Conservation (phyloP, 2,113 vertebrate species). For the Bambusicola thoracicus region DNA sequence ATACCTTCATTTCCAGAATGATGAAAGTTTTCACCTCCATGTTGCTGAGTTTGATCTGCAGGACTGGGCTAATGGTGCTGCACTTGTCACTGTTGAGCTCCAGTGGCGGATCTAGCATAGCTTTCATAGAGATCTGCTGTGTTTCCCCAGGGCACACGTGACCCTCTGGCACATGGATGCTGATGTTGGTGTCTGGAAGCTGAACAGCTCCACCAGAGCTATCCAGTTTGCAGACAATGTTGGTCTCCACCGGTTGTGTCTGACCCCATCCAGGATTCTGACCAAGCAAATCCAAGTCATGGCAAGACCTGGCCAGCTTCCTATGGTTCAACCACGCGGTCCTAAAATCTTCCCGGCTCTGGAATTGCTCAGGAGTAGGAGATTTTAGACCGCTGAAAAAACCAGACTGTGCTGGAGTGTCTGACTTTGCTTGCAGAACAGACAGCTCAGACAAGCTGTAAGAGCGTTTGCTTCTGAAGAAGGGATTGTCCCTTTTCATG, state of each 20-base stretch:
- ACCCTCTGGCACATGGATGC: constrained; percentile 89
- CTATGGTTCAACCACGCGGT: constrained; percentile 94
- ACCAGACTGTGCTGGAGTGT: constrained; percentile 42
- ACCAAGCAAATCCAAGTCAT: constrained; percentile 91
- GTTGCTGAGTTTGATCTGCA: constrained; percentile 94
- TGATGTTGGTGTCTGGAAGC: constrained; percentile 92
- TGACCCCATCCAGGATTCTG: constrained; percentile 97
- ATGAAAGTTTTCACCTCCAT: constrained; percentile 89
- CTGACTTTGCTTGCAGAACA: constrained; percentile 86
- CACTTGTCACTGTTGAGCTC: constrained; percentile 93
- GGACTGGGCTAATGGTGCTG: constrained; percentile 90
- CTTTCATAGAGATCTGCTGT: constrained; percentile 94
- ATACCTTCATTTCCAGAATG: constrained; percentile 92
- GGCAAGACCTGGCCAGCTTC: constrained; percentile 94
- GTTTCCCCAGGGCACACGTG: constrained; percentile 88
- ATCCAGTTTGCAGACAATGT: constrained; percentile 91
- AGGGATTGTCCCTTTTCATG: constrained; percentile 86
- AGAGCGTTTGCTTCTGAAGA: constrained; percentile 94
- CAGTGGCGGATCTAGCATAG: constrained; percentile 89
- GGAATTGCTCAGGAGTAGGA: constrained; percentile 93
- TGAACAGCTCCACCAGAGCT: constrained; percentile 90
- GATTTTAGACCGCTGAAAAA: constrained; percentile 90
- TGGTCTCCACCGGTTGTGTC: constrained; percentile 94
- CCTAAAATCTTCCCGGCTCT: constrained; percentile 95
- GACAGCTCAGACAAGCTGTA: constrained; percentile 97